Conservation (phyloP, 2,888 invertebrate species). For the Spodoptera exigua region DNA sequence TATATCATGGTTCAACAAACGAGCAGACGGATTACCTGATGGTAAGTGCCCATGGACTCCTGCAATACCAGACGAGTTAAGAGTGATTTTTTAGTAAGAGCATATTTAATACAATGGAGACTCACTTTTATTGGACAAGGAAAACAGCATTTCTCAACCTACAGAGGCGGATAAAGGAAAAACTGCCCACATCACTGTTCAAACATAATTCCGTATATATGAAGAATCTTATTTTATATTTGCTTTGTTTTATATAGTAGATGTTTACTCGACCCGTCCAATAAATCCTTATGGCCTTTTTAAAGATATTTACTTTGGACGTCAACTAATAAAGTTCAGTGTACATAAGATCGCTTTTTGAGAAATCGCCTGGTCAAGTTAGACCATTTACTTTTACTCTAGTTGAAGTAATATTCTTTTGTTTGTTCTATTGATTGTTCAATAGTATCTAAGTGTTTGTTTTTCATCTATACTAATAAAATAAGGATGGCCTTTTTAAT, state of each 20-base stretch:
- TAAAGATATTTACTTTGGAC: slow-evolving; percentile 50
- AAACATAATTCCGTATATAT: slow-evolving; percentile 38
- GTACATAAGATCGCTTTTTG: slow-evolving; percentile 19
- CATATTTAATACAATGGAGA: too few relatives aligned
- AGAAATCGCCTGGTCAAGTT: slow-evolving; percentile 8
- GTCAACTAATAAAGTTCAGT: slow-evolving; percentile 46
- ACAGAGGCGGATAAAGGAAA: slow-evolving; percentile 17
- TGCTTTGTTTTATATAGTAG: slow-evolving; percentile 35
- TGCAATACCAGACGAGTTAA: too few relatives aligned
- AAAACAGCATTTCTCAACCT: too few relatives aligned
- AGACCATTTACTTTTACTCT: slow-evolving; percentile 3
- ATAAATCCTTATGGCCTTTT: slow-evolving; percentile 55
- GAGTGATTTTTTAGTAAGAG: too few relatives aligned
- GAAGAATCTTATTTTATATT: slow-evolving; percentile 30
- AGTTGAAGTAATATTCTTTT: not conserved
- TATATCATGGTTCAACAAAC: too few relatives aligned
- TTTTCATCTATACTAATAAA: too few relatives aligned
- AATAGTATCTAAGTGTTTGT: not conserved
- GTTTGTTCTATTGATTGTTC: not conserved
- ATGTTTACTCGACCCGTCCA: slow-evolving; percentile 57
- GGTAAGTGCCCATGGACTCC: too few relatives aligned
- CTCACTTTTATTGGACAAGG: too few relatives aligned
- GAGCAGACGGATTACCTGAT: too few relatives aligned
- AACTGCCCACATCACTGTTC: slow-evolving; percentile 11
- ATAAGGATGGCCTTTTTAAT: too few relatives aligned